A percentile compares a stretch with the other conserved stretches of the same genome.
phyloP scores from a whole-genome alignment of 2,888 invertebrate species.

The Dynastes maya region DNA sequence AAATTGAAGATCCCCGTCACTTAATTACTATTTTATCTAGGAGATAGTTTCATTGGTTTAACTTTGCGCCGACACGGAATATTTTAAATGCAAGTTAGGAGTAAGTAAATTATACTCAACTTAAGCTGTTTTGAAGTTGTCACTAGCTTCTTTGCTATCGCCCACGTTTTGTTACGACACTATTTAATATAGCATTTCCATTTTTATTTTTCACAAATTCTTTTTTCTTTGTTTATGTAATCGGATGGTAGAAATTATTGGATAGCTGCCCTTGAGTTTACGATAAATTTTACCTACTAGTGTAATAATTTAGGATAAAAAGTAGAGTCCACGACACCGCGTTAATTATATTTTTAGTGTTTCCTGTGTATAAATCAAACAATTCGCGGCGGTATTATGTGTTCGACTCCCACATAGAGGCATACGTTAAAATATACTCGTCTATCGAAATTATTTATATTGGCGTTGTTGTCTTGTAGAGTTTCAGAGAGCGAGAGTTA shows the following conservation, averaged over 20 bases:
- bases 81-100: too few species aligned
- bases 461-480: conserved; percentile 19
- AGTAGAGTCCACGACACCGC: background rate
- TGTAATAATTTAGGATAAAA: conserved; percentile 29
- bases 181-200: background rate
- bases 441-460: conserved; percentile 36
- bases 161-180: too few species aligned
- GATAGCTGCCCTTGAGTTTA: background rate
- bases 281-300: conserved; percentile 26
- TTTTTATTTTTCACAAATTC: background rate
- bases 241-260: background rate
- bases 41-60: background rate
- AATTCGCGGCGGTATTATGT: conserved; percentile 20
- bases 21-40: background rate
- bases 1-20: background rate
- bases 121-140: too few species aligned
- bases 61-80: background rate
- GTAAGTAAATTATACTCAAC: too few species aligned
- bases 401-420: conserved; percentile 31
- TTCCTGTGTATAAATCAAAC: conserved; percentile 41
- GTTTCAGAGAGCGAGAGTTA: conserved; percentile 3
- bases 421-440: conserved; percentile 35
- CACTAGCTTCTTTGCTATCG: too few species aligned
- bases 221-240: background rate
- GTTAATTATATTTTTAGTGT: conserved; percentile 36